Conservation (phyloP, 2,888 invertebrate species). For the Tortrix viridana region DNA sequence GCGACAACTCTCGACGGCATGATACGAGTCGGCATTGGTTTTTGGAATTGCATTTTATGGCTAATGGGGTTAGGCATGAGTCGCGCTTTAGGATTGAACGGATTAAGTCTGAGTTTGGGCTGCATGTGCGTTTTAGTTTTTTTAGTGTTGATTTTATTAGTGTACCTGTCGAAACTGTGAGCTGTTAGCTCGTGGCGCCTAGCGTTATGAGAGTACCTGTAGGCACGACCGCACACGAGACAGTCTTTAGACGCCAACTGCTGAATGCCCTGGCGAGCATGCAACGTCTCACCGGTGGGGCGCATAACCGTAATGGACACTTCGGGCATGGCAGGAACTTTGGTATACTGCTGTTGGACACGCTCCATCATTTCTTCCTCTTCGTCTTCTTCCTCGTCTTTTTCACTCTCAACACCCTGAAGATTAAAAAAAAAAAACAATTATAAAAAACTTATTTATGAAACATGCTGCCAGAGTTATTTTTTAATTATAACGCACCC, state of each 20-base stretch:
- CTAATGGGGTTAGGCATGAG: constrained; percentile 79
- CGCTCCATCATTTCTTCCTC: constrained; percentile 62
- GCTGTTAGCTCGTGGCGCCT: constrained; percentile 77
- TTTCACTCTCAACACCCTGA: constrained; percentile 75
- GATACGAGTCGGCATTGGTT: constrained; percentile 62
- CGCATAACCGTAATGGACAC: constrained; percentile 80
- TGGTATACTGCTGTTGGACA: constrained; percentile 50
- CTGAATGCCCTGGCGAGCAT: constrained; percentile 76
- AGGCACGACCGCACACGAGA: constrained; percentile 77
- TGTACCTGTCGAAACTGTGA: constrained; percentile 79
- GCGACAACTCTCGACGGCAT: constrained; percentile 60
- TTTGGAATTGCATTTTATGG: constrained; percentile 74
- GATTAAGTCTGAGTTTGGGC: constrained; percentile 78
- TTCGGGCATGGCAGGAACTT: constrained; percentile 72
- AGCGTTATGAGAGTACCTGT: constrained; percentile 81
- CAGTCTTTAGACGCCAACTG: constrained; percentile 81
- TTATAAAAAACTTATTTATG: not conserved
- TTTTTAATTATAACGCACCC: no score
- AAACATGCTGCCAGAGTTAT: no score
- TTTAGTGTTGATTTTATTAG: constrained; percentile 71
- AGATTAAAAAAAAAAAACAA: constrained; percentile 43
- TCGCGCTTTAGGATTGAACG: constrained; percentile 79
- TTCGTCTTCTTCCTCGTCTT: constrained; percentile 62
- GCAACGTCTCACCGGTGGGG: constrained; percentile 72
- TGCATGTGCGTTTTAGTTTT: constrained; percentile 63